phyloP scores from a whole-genome alignment of 2,888 invertebrate genomes.

The Seira ritae region DNA sequence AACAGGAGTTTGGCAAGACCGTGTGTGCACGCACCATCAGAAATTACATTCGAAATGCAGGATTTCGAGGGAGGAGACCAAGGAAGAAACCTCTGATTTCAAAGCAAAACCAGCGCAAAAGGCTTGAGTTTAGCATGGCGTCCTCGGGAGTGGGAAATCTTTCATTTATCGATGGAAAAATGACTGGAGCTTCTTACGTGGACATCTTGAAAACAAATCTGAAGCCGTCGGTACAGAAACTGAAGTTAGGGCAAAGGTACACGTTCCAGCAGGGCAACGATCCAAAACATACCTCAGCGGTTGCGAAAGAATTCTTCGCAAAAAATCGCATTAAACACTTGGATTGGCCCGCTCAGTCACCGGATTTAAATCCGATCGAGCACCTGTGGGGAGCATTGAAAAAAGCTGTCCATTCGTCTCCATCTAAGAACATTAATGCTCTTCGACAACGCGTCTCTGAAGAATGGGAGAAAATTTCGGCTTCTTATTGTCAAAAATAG shows the following conservation, averaged over 20 bases:
- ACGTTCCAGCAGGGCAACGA: constrained; percentile 56
- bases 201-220: constrained; percentile 33
- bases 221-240: constrained; percentile 18
- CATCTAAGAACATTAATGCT: neutral
- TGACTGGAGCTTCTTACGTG: constrained; percentile 30
- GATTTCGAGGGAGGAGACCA: neutral
- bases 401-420: neutral
- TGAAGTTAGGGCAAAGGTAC: constrained; percentile 25
- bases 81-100: constrained; percentile 45
- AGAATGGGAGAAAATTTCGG: constrained; percentile 7
- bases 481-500: neutral
- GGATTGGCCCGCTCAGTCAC: constrained; percentile 44
- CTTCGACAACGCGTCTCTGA: constrained; percentile 4
- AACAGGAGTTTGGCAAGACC: neutral
- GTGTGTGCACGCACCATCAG: neutral
- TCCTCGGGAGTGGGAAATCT: constrained; percentile 29
- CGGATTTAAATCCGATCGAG: constrained; percentile 52
- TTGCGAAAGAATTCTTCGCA: constrained; percentile 20
- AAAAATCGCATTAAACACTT: constrained; percentile 38
- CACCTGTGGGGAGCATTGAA: constrained; percentile 44
- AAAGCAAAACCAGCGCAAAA: constrained; percentile 29
- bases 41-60: constrained; percentile 7
- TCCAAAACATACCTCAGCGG: constrained; percentile 42
- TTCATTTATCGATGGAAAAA: constrained; percentile 50
- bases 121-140: constrained; percentile 41